Evolutionary conservation across 2,797 vertebrate species (phyloP), one percentile per base, ranked within the genome.

Genomic region (Sebastolobus alascanus): DNA sequence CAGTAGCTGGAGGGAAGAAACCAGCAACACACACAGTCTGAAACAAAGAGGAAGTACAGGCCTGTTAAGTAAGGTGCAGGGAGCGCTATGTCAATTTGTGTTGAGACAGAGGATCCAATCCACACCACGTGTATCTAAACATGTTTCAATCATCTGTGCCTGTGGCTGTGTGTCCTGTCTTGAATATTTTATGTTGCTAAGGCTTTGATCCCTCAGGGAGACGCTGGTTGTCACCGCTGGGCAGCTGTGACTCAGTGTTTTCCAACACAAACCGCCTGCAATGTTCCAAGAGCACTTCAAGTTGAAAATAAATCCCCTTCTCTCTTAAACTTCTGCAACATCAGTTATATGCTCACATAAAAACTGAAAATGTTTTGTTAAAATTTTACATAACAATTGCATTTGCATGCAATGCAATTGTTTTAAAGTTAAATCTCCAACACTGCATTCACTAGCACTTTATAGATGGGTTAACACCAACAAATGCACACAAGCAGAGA

Each of bases 161-260:
- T 81, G 43, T 78, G 68, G 25, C 68, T 78, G 55, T n/a, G 70
- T 54, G 14, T 82, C 63, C 71, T 79, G 12, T 59, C 54, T 77
- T 73, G 64, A 91, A 73, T 67, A 74, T 59, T 72, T 85, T 87
- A 60, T 75, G 93, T 94, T 92, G 83, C 87, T 85, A 87, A 52
- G 85, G 85, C 79, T 87, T 75, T 70, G 78, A 84, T 88, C 65
- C 75, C 81, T 75, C 37, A 56, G 84, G 79, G 84, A 80, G 69
- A 87, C 6, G 5, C 55, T 84, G 80, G 92, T 89, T 84, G 90
- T 84, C 84, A 87, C 81, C 20, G 5, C 77, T 79, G 88, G 76
- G 84, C 80, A 90, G 83, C 78, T 85, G 84, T 82, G 88, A 91
- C 81, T 86, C 87, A 85, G 3, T 89, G 79, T 87, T 93, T 94